phyloP scores from a whole-genome alignment of 2,797 vertebrate genomes.

The Melanotaenia parkinsoni region DNA sequence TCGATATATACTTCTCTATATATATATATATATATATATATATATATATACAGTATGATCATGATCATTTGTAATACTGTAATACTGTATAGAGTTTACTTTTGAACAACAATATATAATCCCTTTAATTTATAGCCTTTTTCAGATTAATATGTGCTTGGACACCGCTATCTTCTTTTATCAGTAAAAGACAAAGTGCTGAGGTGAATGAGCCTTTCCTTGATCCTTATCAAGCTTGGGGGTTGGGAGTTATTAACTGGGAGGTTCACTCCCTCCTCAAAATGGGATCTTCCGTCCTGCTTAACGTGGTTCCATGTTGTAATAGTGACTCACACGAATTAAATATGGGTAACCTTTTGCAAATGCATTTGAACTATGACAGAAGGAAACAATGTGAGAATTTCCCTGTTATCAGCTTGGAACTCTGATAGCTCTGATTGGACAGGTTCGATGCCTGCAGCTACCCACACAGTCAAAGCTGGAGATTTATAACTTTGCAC shows the following conservation, averaged over 20 bases:
- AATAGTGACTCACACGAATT: constrained; percentile 29
- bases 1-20: not conserved
- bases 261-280: constrained; percentile 6
- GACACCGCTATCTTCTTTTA: constrained; percentile 45
- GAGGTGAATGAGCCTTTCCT: constrained; percentile 47
- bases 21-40: no score
- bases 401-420: constrained; percentile 74
- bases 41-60: no score
- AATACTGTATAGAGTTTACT: not conserved
- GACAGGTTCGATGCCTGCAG: constrained; percentile 26
- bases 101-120: not conserved
- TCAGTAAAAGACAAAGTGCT: constrained; percentile 54
- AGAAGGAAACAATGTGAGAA: constrained; percentile 44
- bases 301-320: constrained; percentile 22
- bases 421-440: constrained; percentile 47
- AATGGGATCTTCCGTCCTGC: constrained; percentile 1
- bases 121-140: not conserved
- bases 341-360: constrained; percentile 47
- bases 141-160: constrained; percentile 10
- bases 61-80: not conserved
- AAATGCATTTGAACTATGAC: constrained; percentile 33
- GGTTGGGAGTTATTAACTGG: constrained; percentile 15
- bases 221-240: constrained; percentile 58
- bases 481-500: constrained; percentile 68
- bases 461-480: constrained; percentile 60